A percentile compares a stretch with the other conserved stretches of the same genome.
Conservation (phyloP, 2,888 invertebrate genomes). For the Caenorhabditis sp. region DNA sequence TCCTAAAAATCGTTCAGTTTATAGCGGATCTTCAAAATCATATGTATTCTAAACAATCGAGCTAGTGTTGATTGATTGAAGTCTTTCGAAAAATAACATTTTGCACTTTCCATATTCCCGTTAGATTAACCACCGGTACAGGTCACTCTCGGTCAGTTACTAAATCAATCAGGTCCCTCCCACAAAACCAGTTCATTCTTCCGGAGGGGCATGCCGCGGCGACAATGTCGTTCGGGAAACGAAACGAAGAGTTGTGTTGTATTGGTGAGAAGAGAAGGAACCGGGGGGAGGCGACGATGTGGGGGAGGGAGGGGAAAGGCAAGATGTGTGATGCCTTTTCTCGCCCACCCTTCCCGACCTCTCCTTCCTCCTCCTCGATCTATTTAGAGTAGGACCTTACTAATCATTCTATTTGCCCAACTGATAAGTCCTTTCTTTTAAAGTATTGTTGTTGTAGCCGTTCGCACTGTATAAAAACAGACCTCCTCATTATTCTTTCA, state of each 20-base stretch:
- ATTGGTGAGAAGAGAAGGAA: neutral
- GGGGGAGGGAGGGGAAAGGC: constrained; percentile 7
- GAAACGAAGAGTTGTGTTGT: constrained; percentile 22
- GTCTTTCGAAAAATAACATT: no score
- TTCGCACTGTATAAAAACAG: no score
- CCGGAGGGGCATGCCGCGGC: neutral
- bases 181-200: constrained; percentile 13
- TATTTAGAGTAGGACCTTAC: constrained; percentile 28
- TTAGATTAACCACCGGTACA: neutral
- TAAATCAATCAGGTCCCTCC: neutral
- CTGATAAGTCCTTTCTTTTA: no score
- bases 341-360: constrained; percentile 21
- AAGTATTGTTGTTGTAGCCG: no score
- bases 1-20: no score
- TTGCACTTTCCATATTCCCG: no score
- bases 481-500: neutral
- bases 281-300: constrained; percentile 2
- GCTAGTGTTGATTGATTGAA: no score
- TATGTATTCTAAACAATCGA: no score
- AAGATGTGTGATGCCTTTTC: constrained; percentile 55
- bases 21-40: no score
- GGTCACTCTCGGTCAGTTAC: neutral
- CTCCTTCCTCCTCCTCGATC: constrained; percentile 15
- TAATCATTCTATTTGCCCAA: no score
- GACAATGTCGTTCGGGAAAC: constrained; percentile 49